Base-by-base conservation (phyloP, 2,113 vertebrate species). In the Dasypus novemcinctus region DNA sequence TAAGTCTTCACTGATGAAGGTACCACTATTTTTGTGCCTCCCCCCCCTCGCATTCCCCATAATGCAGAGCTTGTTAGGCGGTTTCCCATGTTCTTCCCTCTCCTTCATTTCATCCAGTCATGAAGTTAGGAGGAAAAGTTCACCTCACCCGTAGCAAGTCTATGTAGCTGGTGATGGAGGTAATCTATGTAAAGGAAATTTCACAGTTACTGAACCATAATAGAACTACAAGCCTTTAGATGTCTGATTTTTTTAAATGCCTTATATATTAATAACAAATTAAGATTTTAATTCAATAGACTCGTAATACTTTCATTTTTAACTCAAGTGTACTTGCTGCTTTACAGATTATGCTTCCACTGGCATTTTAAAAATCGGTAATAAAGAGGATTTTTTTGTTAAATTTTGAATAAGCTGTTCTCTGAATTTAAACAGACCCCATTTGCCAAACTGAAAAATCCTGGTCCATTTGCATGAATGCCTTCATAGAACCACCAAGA, bases 1-100 rank as follows among this genome's bases (percentile, higher is more conserved):
- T 89, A 91, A 96, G 95, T 79, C 86, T 94, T 89, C 94, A 76
- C 80, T 72, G 97, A 91, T 90, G 96, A 87, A 61, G 31, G n/a
- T 68, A 20, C 36, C 31, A 43, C 79, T 76, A 31, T 79, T 71
- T 75, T 61, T 91, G 88, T 2, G 1, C 49, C 57, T 12, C 43
- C 59, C 18, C 41, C n/a, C 2, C 31, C 29, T 25, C 38, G n/a
- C 27, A 20, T 8, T 38, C 31, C 14, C 49, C 2, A 7, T 0
- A 68, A 25, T 1, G 2, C 8, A 2, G 61, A 88, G 85, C 17
- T n/a, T 21, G 23, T 41, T 41, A 4, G 0, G 38, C 21, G 64
- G 21, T 41, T 21, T 1, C 3, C 0, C 6, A 0, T 2, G 3
- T 25, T 38, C 52, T 43, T 83, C 25, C 18, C 13, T 41, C 54